phyloP scores from a whole-genome alignment of 1,140 invertebrate species.

The Conopomorpha cramerella region DNA sequence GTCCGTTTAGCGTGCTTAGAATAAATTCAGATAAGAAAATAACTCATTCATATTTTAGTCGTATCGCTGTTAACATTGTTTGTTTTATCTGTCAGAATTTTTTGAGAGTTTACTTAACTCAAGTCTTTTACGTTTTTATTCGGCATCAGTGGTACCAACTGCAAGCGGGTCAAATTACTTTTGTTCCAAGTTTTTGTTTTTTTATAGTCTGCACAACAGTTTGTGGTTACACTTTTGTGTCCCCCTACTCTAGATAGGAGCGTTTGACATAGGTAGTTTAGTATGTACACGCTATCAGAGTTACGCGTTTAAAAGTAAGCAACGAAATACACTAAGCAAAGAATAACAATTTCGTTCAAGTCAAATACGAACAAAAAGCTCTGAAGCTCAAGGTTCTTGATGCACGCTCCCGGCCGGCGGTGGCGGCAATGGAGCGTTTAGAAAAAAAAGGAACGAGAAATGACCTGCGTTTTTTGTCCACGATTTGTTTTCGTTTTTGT shows the following conservation, averaged over 20 bases:
- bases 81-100: too few species aligned
- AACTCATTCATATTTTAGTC: slow-evolving; percentile 8
- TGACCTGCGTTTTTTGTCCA: slow-evolving; percentile 58
- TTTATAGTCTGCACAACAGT: too few species aligned
- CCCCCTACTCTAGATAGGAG: too few species aligned
- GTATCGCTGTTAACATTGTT: slow-evolving; percentile 8
- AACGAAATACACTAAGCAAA: slow-evolving; percentile 29
- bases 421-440: slow-evolving; percentile 22
- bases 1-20: slow-evolving; percentile 13
- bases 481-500: slow-evolving; percentile 59
- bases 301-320: too few species aligned
- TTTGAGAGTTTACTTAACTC: not conserved
- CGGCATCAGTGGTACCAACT: too few species aligned
- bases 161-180: too few species aligned
- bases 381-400: slow-evolving; percentile 41
- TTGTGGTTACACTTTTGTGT: too few species aligned
- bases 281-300: too few species aligned
- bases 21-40: slow-evolving; percentile 10
- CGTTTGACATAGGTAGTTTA: too few species aligned
- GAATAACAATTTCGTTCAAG: slow-evolving; percentile 32
- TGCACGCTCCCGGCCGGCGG: slow-evolving; percentile 38
- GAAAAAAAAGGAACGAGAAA: slow-evolving; percentile 56
- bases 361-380: slow-evolving; percentile 28
- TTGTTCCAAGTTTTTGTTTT: too few species aligned
- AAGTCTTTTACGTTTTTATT: slow-evolving; percentile 1